Base-by-base conservation (phyloP, 1,140 invertebrate genomes). In the Protaetia brevitarsis region DNA sequence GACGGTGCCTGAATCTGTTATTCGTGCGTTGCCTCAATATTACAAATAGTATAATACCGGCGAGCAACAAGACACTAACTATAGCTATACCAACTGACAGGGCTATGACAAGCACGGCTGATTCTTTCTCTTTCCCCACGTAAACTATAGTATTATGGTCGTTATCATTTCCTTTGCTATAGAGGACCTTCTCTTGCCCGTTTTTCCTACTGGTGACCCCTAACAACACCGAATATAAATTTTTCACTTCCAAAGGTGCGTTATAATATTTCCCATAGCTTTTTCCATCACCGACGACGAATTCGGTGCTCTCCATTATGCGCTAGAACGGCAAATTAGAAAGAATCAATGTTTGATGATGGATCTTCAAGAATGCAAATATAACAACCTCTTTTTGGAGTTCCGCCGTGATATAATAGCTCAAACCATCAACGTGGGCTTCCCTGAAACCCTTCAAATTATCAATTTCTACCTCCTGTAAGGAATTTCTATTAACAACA, bases 381-480 rank as follows among this genome's bases (percentile, higher is more conserved):
- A 71, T 60, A 67, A 45, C 41, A 45, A 79, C 77, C 51, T 82
- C 77, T 11, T 82, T 82, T 51, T 84, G 81, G 63, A 95, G 80
- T 77, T 93, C 88, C 1, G 88, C 93, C 16, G 92, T 85, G 28
- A 94, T 87, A 71, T 95, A 95, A 76, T 91, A 94, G 11, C 86
- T 85, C 3, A 88, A 72, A 10, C 84, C 87, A 68, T 85, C 82
- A 68, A 80, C 81, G 61, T 76, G 77, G 2, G 87, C 86, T 73
- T 83, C 81, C 71, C 82, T 72, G 76, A 85, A 89, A 71, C 86
- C 83, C 19, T 81, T 77, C 0, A 87, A 75, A 71, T 79, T 81
- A 11, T 85, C 82, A 13, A 83, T 76, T 36, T 86, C 81, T 66
- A 89, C 87, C 1, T 82, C 79, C 71, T 84, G 83, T 64, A 83